Evolutionary conservation across 2,797 vertebrate species (phyloP).

Genomic region (Xiphorhynchus erythropygius): DNA sequence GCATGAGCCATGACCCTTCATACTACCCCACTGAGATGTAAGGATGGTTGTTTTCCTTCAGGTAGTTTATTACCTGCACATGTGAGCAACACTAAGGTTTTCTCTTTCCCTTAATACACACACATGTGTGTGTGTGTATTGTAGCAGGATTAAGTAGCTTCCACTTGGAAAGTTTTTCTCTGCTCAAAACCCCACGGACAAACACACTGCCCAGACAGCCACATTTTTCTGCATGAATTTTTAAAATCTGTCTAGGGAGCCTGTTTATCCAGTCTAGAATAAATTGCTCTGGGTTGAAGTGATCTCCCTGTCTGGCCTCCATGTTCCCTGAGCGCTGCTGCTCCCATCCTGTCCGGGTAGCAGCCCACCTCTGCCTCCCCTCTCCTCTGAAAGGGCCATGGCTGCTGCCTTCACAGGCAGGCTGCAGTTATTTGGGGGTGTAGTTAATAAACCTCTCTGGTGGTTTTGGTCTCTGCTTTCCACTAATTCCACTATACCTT

Average conservation of each 20-base stretch:
- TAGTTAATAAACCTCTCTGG: background rate
- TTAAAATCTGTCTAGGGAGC: background rate
- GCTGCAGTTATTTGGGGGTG: background rate
- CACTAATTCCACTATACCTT: background rate
- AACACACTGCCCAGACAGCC: background rate
- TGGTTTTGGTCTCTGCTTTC: background rate
- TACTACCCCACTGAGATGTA: background rate
- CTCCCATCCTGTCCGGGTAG: rapidly evolving
- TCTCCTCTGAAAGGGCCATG: rapidly evolving
- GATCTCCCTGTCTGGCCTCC: background rate
- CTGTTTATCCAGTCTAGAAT: background rate
- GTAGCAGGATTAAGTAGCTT: background rate
- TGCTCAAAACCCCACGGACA: background rate
- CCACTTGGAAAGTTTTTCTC: background rate
- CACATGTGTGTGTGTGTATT: too few species aligned
- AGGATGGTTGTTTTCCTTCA: background rate
- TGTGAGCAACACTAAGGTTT: background rate
- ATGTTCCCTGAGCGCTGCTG: background rate
- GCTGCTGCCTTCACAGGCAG: background rate
- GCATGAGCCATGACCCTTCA: background rate
- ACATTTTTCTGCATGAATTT: background rate
- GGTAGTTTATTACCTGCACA: background rate
- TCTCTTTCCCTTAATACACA: rapidly evolving
- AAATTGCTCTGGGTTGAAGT: background rate
- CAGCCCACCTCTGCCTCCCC: background rate